Evolutionary conservation across 1,140 invertebrate genomes (phyloP), one percentile per base, ranked within the genome.

Genomic region (Helicoverpa armigera): DNA sequence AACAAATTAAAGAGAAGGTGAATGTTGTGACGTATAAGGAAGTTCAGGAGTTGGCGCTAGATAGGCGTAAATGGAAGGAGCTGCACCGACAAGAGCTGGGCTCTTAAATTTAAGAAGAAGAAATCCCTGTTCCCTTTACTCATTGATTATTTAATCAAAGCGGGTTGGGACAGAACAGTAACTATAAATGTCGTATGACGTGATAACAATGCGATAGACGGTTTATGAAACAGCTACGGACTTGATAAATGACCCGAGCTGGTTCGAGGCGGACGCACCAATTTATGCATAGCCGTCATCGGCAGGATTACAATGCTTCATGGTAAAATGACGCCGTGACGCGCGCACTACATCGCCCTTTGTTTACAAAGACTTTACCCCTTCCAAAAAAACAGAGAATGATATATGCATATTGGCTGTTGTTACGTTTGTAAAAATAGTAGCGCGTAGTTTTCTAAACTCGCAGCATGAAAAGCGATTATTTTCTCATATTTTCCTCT

Each of bases 131-230:
- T 29, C 23, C 50, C 61, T 69, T 83, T 81, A 75, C 48, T 73
- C 78, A 86, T 86, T 87, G 81, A 87, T 87, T 87, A 88, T 89
- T 90, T 88, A 90, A 89, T 90, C 85, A 86, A 77, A 70, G 72
- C 74, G 72, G 80, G 74, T 81, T 63, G 58, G 82, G 72, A 82
- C 74, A 81, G 82, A 83, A 85, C 84, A 86, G 80, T 82, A 82
- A 88, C 87, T 89, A 92, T 92, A 90, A 91, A 91, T 90, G 90
- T 92, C 88, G 84, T 75, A 83, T 82, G 82, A 89, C 86, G 86
- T 83, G 87, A 91, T 90, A 91, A 89, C 88, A 91, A 90, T 87
- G 89, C 86, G 85, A 91, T 89, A 88, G 89, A 89, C 88, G 83
- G 85, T 83, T 87, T 90, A 90, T 89, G 87, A 89, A 92, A 84